phyloP scores from a whole-genome alignment of 2,113 vertebrate genomes.

The Antennarius striatus region DNA sequence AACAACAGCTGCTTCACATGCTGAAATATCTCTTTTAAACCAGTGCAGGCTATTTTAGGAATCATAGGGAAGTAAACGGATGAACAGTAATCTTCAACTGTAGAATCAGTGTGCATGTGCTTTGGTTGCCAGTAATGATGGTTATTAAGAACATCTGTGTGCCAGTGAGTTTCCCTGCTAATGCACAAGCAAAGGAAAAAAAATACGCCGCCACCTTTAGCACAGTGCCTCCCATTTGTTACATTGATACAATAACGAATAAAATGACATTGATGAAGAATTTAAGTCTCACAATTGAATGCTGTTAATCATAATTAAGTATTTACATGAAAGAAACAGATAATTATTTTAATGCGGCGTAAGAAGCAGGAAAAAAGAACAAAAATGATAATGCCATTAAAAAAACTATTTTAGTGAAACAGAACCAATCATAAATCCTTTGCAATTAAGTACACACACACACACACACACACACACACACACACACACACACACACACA shows the following conservation, averaged over 20 bases:
- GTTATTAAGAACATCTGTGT: constrained; percentile 76
- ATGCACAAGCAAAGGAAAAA: constrained; percentile 14
- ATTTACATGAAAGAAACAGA: too few relatives aligned
- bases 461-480: too few relatives aligned
- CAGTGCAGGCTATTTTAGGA: constrained; percentile 36
- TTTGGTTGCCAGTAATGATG: constrained; percentile 63
- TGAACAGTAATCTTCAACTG: constrained; percentile 4
- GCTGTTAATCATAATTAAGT: too few relatives aligned
- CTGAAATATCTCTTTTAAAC: constrained; percentile 11
- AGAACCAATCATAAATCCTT: too few relatives aligned
- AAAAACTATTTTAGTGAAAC: constrained; percentile 11
- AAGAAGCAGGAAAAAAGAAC: neutral
- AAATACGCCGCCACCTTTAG: constrained; percentile 13
- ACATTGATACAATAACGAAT: too few relatives aligned
- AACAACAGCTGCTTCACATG: constrained; percentile 17
- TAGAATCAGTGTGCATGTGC: constrained; percentile 40
- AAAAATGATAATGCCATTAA: neutral
- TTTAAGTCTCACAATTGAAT: too few relatives aligned
- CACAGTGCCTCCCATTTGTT: neutral
- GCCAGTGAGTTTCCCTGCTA: constrained; percentile 38
- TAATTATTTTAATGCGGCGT: too few relatives aligned
- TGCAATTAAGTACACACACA: too few relatives aligned
- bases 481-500: too few relatives aligned
- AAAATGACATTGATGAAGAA: too few relatives aligned
- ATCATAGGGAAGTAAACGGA: constrained; percentile 39